These are phyloP conservation scores for Homarus americanus DNA, from an alignment of 1,140 invertebrate genomes.

Conservation along the genomic window DNA sequence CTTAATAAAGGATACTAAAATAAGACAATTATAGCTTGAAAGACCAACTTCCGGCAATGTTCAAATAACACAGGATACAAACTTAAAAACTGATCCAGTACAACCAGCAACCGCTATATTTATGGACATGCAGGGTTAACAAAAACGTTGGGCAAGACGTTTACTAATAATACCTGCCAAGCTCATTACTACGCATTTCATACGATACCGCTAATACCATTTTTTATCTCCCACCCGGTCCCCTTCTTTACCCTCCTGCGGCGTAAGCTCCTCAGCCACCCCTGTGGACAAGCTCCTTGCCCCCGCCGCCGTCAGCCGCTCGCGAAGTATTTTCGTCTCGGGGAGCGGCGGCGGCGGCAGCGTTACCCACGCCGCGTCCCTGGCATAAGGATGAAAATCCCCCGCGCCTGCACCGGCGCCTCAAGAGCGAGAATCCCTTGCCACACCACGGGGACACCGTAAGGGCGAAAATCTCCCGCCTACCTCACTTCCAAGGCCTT, in stretches of 20 bases:
- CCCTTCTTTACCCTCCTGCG: neutral
- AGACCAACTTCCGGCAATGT: too few species aligned
- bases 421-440: conserved; percentile 42
- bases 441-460: neutral
- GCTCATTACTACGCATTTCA: too few species aligned
- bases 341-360: conserved; percentile 43
- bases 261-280: conserved; percentile 5
- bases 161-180: too few species aligned
- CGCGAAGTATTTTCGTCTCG: conserved; percentile 55
- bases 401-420: conserved; percentile 18
- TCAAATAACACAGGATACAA: too few species aligned
- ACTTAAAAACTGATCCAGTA: too few species aligned
- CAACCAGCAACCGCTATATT: too few species aligned
- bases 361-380: conserved; percentile 62
- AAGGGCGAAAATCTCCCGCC: conserved; percentile 36
- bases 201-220: too few species aligned
- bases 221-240: too few species aligned
- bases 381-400: conserved; percentile 38
- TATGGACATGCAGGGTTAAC: too few species aligned
- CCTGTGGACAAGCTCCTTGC: neutral
- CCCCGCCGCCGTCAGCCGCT: conserved; percentile 40
- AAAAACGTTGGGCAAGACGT: too few species aligned
- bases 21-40: too few species aligned
- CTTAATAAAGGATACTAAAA: too few species aligned
- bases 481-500: conserved; percentile 40